Evolutionary conservation across 1,140 invertebrate genomes (phyloP).

Genomic region (Drosophila takahashii): DNA sequence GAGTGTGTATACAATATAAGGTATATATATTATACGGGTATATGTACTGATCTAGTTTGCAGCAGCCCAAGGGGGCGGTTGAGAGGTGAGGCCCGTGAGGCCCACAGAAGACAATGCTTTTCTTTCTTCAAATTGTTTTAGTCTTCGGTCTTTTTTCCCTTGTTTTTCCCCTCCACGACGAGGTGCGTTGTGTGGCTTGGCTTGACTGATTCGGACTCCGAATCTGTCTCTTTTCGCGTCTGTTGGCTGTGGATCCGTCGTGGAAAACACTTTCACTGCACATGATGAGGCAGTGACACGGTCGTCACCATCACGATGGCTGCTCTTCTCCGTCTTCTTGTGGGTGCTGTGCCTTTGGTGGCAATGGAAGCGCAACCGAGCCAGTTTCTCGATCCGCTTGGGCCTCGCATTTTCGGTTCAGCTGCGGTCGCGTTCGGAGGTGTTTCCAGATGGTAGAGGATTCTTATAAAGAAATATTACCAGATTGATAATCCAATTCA

Average conservation of each 20-base stretch:
- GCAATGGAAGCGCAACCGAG: slow-evolving; percentile 74
- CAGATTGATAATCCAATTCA: too few relatives aligned
- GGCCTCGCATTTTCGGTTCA: slow-evolving; percentile 63
- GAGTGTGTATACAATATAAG: slow-evolving; percentile 1
- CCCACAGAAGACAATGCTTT: slow-evolving; percentile 73
- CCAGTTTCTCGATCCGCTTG: slow-evolving; percentile 71
- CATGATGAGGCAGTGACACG: slow-evolving; percentile 80
- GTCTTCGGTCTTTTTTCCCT: slow-evolving; percentile 22
- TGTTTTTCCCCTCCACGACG: slow-evolving; percentile 64
- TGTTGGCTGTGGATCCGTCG: slow-evolving; percentile 21
- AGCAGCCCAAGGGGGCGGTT: slow-evolving; percentile 20
- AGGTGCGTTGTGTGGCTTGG: slow-evolving; percentile 61
- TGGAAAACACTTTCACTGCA: slow-evolving; percentile 82
- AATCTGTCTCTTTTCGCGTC: slow-evolving; percentile 11
- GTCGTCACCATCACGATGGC: slow-evolving; percentile 42
- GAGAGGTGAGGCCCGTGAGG: slow-evolving; percentile 3
- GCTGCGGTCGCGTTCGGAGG: slow-evolving; percentile 51
- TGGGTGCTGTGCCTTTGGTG: slow-evolving; percentile 35
- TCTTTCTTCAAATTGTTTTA: slow-evolving; percentile 53
- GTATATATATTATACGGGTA: slow-evolving; percentile 2
- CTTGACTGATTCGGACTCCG: slow-evolving; percentile 31
- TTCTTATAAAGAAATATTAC: not conserved
- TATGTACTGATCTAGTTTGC: slow-evolving; percentile 70
- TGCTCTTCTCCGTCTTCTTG: slow-evolving; percentile 39
- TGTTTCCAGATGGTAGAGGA: slow-evolving; percentile 30